A percentile compares a stretch with the other conserved stretches of the same genome.
phyloP scores from a whole-genome alignment of 2,797 vertebrate genomes.

The Mormyrops attenuatus region DNA sequence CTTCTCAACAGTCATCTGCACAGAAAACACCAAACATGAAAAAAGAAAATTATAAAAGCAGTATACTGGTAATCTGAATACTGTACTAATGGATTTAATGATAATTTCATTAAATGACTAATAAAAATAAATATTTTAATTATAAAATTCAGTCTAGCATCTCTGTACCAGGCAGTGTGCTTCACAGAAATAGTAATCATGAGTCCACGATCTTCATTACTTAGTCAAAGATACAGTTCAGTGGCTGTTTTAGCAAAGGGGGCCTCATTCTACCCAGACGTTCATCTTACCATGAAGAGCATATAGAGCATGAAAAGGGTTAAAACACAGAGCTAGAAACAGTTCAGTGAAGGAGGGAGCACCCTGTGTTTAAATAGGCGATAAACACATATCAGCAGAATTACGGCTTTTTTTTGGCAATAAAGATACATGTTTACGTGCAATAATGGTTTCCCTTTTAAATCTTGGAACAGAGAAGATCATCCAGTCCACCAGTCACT shows the following conservation, averaged over 20 bases:
- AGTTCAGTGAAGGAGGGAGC: background rate
- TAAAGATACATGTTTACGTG: background rate
- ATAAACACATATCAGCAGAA: background rate
- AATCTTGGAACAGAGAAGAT: background rate
- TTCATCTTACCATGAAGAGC: slow-evolving; percentile 1
- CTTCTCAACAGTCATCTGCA: background rate
- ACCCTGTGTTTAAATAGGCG: background rate
- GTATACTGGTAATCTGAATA: background rate
- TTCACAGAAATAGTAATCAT: background rate
- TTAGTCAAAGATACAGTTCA: background rate
- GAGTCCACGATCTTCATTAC: background rate
- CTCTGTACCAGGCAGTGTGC: background rate
- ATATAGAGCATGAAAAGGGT: slow-evolving; percentile 25
- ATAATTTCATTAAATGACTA: background rate
- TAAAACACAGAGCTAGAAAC: background rate
- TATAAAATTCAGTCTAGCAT: background rate
- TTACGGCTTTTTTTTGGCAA: background rate
- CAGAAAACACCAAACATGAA: background rate
- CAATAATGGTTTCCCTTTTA: background rate
- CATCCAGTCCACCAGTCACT: background rate
- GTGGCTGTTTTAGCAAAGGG: background rate
- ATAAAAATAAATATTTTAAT: background rate
- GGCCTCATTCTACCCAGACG: background rate
- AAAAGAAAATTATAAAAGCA: background rate
- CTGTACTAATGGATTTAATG: background rate